Evolutionary conservation across 2,888 invertebrate species (phyloP), one percentile per base, ranked within the genome.

Genomic region (Melitaea athalia): DNA sequence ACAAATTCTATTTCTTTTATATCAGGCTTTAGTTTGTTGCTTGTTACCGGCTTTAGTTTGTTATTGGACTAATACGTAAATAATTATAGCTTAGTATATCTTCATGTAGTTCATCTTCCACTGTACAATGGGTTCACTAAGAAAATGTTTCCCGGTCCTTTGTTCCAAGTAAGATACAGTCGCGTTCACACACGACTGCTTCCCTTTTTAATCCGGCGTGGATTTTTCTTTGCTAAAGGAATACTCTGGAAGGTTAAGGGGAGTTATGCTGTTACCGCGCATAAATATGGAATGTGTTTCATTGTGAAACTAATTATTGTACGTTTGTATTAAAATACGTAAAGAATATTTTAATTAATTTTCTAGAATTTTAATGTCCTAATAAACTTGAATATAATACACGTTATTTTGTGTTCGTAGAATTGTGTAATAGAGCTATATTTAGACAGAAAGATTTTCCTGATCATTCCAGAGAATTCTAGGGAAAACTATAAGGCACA

Each of bases 171-270:
- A 79, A 89, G 90, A 91, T 89, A 89, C 90, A 87, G 85, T 84
- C 76, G 80, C 85, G 88, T 87, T 90, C 91, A 90, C 90, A 91
- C 91, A 90, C 86, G 89, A 82, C 77, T 85, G 91, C 83, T 73
- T 85, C 86, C 85, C 87, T 88, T 87, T 90, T 89, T 91, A 90
- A 91, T 91, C 88, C 85, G 72, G 78, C 83, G 77, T 73, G 82
- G 83, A 81, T 85, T 85, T 86, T 89, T 86, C 87, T 85, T 82
- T 79, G 76, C 80, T 81, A 83, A 86, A 87, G 85, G 80, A 86
- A 85, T 84, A 84, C 77, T 78, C 75, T 69, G 66, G 60, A 67
- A 70, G 71, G 69, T 77, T 78, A 78, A 79, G 80, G 82, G 76
- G 71, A 74, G 79, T 15, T 55, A n/a, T 53, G 5, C 24, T 6